Evolutionary conservation across 2,888 invertebrate species (phyloP).

Genomic region (Morinoia aosen): DNA sequence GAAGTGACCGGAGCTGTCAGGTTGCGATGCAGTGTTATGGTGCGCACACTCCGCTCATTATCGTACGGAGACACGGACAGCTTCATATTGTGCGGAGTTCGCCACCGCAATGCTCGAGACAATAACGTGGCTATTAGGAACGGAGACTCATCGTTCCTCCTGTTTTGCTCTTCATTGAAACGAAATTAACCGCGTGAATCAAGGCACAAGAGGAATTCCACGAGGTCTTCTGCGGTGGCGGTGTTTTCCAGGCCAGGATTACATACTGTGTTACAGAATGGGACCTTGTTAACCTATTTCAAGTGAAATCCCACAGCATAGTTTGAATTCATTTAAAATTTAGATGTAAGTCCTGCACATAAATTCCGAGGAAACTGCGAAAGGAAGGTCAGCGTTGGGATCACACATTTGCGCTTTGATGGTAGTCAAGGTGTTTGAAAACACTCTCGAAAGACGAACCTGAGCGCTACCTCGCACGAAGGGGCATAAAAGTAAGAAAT

Average conservation of each 20-base stretch:
- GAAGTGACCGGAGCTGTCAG: conserved; percentile 13
- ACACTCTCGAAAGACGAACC: not conserved
- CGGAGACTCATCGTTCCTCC: not conserved
- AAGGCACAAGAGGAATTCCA: not conserved
- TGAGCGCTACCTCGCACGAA: not conserved
- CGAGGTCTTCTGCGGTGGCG: not conserved
- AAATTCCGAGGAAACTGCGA: not conserved
- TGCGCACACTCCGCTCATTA: not conserved
- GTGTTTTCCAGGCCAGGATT: not conserved
- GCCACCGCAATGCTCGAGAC: not conserved
- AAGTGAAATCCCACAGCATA: not conserved
- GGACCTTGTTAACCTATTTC: not conserved
- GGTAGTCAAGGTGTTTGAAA: not conserved
- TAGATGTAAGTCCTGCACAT: not conserved
- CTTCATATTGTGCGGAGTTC: not conserved
- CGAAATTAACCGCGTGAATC: not conserved
- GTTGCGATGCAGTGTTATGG: conserved; percentile 23
- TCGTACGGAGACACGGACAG: conserved; percentile 12
- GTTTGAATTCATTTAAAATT: not conserved
- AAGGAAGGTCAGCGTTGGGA: not conserved
- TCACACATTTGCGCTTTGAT: not conserved
- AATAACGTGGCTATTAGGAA: not conserved
- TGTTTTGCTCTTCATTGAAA: not conserved
- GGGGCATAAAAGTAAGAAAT: not conserved
- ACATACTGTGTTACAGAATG: not conserved